Percentiles rank a stretch among this genome's conserved stretches.
Evolutionary conservation across 2,113 vertebrate species (phyloP).

Genomic region (Crotalus helleri): DNA sequence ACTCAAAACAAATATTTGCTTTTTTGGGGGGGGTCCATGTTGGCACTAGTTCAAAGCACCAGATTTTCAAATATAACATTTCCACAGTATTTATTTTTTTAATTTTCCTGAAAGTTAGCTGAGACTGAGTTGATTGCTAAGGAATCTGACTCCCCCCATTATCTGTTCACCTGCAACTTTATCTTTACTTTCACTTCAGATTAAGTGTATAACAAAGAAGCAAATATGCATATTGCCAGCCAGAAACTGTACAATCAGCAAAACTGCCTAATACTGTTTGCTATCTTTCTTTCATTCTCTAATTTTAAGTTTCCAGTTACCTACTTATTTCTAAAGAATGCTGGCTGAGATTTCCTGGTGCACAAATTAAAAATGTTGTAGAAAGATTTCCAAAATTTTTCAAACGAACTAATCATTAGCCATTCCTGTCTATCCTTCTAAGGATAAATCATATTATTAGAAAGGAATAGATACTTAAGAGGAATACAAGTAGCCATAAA

Average conservation of each 20-base stretch:
- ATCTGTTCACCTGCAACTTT: background rate
- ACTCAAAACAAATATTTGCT: background rate
- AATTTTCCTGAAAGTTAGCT: background rate
- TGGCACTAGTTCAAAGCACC: background rate
- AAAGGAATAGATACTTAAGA: background rate
- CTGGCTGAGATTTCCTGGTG: background rate
- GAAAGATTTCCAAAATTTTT: background rate
- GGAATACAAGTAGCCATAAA: background rate
- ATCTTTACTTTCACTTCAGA: background rate
- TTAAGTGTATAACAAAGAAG: background rate
- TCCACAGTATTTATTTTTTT: background rate
- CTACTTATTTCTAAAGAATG: background rate
- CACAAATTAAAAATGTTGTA: background rate
- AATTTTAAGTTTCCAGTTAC: background rate
- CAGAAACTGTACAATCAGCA: background rate
- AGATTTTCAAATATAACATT: background rate
- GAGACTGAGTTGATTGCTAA: background rate
- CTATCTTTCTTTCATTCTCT: background rate
- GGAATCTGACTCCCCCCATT: background rate
- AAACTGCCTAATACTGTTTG: background rate
- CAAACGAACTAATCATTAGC: background rate
- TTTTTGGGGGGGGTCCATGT: background rate
- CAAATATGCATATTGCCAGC: background rate
- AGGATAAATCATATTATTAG: background rate
- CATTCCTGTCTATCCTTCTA: background rate